A percentile compares a stretch with the other conserved stretches of the same genome.
Evolutionary conservation across 2,113 vertebrate species (phyloP).

Genomic region (Capreolus pygargus): DNA sequence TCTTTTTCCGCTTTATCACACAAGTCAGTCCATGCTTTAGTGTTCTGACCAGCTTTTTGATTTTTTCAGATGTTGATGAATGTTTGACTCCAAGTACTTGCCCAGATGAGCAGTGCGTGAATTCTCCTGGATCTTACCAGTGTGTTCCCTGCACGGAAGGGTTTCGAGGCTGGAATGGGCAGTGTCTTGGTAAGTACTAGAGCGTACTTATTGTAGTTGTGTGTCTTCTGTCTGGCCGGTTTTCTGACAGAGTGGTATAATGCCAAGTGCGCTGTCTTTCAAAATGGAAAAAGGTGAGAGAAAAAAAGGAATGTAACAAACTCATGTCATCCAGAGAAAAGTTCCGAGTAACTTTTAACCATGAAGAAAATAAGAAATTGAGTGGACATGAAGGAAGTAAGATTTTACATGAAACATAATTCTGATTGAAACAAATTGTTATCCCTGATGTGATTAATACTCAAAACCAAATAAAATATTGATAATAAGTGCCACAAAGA

Average conservation of each 20-base stretch:
- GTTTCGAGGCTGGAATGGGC: conserved; percentile 89
- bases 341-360: neutral
- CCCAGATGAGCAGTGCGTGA: conserved; percentile 90
- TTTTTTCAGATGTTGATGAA: conserved; percentile 90
- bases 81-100: conserved; percentile 86
- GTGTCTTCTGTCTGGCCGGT: neutral
- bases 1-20: neutral
- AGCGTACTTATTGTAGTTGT: neutral
- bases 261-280: neutral
- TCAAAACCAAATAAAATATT: neutral
- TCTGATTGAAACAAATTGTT: neutral
- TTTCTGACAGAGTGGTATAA: neutral
- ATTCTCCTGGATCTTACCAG: conserved; percentile 89
- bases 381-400: neutral
- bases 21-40: neutral
- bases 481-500: neutral
- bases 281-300: neutral
- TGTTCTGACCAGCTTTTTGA: neutral
- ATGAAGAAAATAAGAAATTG: neutral
- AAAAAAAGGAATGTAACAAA: neutral
- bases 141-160: conserved; percentile 91
- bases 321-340: neutral
- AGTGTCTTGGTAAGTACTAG: conserved; percentile 88
- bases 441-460: neutral
- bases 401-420: neutral